These are phyloP conservation scores for Elachura formosa DNA, from an alignment of 2,113 vertebrate species.

Conservation along the genomic window DNA sequence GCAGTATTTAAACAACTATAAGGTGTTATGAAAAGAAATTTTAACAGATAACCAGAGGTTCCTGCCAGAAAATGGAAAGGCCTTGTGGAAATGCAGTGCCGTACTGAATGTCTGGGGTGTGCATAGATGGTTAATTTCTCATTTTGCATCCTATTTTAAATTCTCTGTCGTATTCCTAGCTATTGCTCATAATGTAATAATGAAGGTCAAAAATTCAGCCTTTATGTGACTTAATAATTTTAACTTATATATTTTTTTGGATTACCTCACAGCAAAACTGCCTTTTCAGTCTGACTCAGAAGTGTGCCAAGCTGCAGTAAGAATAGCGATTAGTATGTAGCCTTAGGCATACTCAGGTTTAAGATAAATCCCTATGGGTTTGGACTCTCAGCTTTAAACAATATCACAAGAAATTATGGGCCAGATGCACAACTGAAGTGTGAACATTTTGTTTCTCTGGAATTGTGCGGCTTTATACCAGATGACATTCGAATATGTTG, in stretches of 20 bases:
- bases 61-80: neutral
- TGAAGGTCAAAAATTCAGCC: neutral
- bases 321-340: neutral
- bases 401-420: neutral
- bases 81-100: neutral
- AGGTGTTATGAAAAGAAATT: neutral
- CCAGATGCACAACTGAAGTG: neutral
- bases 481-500: slow-evolving; percentile 12
- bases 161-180: neutral
- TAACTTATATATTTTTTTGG: neutral
- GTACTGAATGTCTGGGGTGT: neutral
- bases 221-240: neutral
- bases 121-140: neutral
- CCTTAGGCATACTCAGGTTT: neutral
- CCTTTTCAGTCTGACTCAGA: neutral
- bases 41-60: neutral
- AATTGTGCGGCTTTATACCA: neutral
- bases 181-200: neutral
- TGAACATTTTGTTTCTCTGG: slow-evolving; percentile 19
- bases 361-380: neutral
- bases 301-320: neutral
- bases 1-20: neutral
- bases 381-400: neutral
- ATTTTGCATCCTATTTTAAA: neutral
- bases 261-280: neutral